Evolutionary conservation across 1,140 invertebrate species (phyloP), one percentile per base, ranked within the genome.

Genomic region (Anadara kagoshimensis): DNA sequence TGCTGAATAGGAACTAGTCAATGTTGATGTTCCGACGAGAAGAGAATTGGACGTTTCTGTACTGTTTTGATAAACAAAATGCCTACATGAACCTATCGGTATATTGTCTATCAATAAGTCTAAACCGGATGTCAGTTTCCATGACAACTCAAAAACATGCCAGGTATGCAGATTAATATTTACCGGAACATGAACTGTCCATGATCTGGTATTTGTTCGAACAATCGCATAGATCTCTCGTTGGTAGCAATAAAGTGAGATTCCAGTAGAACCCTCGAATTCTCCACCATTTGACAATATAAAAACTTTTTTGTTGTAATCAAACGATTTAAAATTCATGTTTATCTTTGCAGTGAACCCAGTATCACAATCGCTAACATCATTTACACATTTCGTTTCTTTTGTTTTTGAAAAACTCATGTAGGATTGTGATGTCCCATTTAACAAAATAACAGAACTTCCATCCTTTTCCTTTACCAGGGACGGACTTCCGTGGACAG

Each of bases 311-410:
- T 45, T 47, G 26, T 58, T 16, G 14, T 36, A 47, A 36, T 62
- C 20, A 36, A 44, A 8, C 49, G 29, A 51, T 24, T 29, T 43
- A 20, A 73, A 43, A 54, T 62, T 56, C 0, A 75, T 49, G 24
- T 69, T 29, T 5, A 75, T 22, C 20, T 44, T 44, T 5, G 69
- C 12, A 18, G 66, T 68, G 53, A 75, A 75, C 45, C 73, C 73
- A 4, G 47, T 29, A 0, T 47, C 29, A 51, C 73, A 75, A 10
- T 44, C 26, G 16, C 43, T n/a, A 18, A 69, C 24, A 41, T 69
- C 47, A 7, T 26, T 24, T 4, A 62, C 8, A 53, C 68, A 70
- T 36, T 49, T 22, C 12, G 29, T 24, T 5, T 54, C 44, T 18
- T 36, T n/a, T 26, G 44, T 41, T 16, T 54, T 62, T 16, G 10